Conservation (phyloP, 2,113 vertebrate species). For the Ptychochromis oligacanthus region DNA sequence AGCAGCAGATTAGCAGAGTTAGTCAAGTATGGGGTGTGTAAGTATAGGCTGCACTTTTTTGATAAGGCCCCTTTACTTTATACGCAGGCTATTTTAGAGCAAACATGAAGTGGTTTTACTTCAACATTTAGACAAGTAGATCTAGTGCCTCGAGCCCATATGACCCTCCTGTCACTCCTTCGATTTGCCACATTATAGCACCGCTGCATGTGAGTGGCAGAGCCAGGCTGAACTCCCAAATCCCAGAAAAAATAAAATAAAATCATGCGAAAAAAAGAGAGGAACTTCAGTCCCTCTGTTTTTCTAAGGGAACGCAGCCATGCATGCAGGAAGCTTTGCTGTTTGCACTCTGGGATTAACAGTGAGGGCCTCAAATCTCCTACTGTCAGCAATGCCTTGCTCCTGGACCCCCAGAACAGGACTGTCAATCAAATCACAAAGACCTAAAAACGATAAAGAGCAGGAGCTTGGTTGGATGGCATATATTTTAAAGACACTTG, state of each 20-base stretch:
- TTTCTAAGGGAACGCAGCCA: constrained; percentile 67
- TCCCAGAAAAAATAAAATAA: constrained; percentile 1
- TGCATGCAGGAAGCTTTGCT: constrained; percentile 58
- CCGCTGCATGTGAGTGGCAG: not conserved
- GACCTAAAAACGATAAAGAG: not conserved
- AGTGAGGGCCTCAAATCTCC: constrained; percentile 63
- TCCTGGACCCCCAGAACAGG: constrained; percentile 32
- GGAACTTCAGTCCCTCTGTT: constrained; percentile 78
- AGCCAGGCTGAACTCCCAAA: constrained; percentile 14
- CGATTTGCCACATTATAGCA: constrained; percentile 27
- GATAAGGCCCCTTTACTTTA: constrained; percentile 30
- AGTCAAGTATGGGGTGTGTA: constrained; percentile 36
- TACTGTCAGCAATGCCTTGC: constrained; percentile 52
- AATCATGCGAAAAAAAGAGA: constrained; percentile 68
- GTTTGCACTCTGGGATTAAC: constrained; percentile 68
- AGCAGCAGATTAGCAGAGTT: constrained; percentile 27
- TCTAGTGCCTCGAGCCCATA: not conserved
- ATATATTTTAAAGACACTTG: not conserved
- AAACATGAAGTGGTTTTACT: not conserved
- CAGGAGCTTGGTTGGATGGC: not conserved
- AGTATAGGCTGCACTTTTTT: not conserved
- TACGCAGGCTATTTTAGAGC: not conserved
- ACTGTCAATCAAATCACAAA: constrained; percentile 56
- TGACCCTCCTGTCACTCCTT: not conserved
- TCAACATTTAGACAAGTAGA: not conserved